These are phyloP conservation scores for Argopecten irradians DNA, from an alignment of 1,140 invertebrate species.

Conservation along the genomic window DNA sequence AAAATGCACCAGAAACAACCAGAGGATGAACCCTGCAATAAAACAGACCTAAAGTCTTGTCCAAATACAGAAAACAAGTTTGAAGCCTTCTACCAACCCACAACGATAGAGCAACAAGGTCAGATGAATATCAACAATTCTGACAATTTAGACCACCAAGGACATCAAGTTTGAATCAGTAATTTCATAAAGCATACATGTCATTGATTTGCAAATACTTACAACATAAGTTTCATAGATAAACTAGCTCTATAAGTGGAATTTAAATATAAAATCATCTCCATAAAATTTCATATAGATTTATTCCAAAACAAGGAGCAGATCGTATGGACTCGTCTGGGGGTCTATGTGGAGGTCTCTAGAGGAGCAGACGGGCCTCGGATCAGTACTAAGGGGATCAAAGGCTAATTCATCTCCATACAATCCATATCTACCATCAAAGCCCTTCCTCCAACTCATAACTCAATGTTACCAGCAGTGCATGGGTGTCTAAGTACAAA, in stretches of 20 bases:
- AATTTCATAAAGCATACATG: no score
- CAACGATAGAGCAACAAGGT: not conserved
- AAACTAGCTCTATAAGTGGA: not conserved
- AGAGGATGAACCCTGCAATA: no score
- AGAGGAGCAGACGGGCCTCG: not conserved
- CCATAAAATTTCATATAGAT: not conserved
- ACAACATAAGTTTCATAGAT: not conserved
- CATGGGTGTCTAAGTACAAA: not conserved
- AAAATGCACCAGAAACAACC: not conserved
- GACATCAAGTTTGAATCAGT: no score
- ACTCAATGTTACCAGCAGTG: not conserved
- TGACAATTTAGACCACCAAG: not conserved
- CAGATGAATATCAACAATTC: not conserved
- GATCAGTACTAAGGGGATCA: not conserved
- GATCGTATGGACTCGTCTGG: not conserved
- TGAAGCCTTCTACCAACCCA: not conserved
- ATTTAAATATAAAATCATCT: not conserved
- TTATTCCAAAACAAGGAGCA: not conserved
- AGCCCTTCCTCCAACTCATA: not conserved
- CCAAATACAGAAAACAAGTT: not conserved
- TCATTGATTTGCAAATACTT: no score
- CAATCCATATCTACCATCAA: not conserved
- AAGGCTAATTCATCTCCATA: not conserved
- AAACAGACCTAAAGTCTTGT: not conserved
- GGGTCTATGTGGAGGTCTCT: not conserved